These are phyloP conservation scores for Morpho deidamia DNA, from an alignment of 2,888 invertebrate genomes.

Conservation along the genomic window DNA sequence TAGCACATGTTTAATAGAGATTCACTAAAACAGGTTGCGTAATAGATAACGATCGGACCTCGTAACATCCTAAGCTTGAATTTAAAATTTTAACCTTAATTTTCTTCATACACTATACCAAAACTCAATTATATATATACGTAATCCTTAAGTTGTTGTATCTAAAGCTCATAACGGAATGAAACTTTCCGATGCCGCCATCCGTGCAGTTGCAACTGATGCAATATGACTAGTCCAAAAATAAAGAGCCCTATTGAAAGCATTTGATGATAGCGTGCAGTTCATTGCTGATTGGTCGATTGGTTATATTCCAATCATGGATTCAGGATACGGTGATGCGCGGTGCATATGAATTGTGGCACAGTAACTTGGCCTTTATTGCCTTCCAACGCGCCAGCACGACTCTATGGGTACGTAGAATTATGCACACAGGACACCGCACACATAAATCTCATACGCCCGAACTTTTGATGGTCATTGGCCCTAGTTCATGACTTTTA, in stretches of 20 bases:
- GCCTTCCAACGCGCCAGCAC: constrained; percentile 26
- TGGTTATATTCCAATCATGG: constrained; percentile 46
- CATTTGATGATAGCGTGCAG: constrained; percentile 6
- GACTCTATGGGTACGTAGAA: constrained; percentile 26
- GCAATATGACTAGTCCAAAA: constrained; percentile 32
- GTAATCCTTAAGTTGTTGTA: background rate
- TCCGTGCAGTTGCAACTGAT: constrained; percentile 31
- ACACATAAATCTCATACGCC: constrained; percentile 22
- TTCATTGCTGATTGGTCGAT: constrained; percentile 26
- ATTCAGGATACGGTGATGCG: constrained; percentile 43
- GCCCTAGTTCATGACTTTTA: constrained; percentile 12
- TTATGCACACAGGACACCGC: constrained; percentile 20
- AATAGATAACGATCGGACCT: constrained; percentile 20
- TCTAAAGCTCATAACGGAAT: constrained; percentile 10
- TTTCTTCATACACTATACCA: constrained; percentile 35
- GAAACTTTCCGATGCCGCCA: background rate
- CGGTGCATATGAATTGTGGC: constrained; percentile 50
- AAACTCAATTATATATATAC: background rate
- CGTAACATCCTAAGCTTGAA: constrained; percentile 35
- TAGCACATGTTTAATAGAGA: no score
- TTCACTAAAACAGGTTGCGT: constrained; percentile 7
- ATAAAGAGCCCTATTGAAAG: constrained; percentile 24
- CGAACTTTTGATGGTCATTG: constrained; percentile 24
- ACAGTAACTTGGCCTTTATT: constrained; percentile 39
- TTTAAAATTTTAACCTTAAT: constrained; percentile 40